Evolutionary conservation across 2,797 vertebrate species (phyloP), one percentile per base, ranked within the genome.

Genomic region (Philypnodon macrostomus): DNA sequence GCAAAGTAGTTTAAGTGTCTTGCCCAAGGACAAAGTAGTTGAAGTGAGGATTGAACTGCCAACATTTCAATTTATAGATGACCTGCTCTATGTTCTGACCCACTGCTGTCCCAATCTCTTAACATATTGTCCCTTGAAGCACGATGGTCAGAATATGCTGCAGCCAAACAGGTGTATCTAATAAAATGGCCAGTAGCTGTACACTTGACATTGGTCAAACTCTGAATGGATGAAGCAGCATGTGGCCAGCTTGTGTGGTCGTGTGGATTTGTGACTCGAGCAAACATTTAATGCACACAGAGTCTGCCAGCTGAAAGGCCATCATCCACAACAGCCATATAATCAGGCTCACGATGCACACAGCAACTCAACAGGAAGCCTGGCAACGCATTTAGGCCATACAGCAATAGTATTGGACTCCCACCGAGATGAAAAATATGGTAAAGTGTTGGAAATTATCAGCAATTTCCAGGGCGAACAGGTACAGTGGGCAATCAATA

Each of bases 261-360:
- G 26, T 48, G 58, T 29, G 32, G 41, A 67, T 77, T 75, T 73
- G 72, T 55, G 50, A 48, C 44, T 30, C 58, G 52, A 70, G 50
- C 53, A 73, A 61, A 75, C 70, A 73, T 58, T 69, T 62, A 76
- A 60, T 59, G 44, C 58, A 61, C 48, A 49, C 41, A 12, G 47
- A 3, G 64, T n/a, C 58, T 77, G 76, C 64, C 60, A 73, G 64
- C n/a, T 63, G 29, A 63, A 70, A 65, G 72, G 55, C 45, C 58
- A 83, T 77, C 77, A 70, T 63, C 73, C 65, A 47, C 77, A 71
- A 58, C 66, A 61, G 61, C 58, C 63, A 63, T 63, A 55, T 63
- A 58, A 75, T 77, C 70, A 63, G 60, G 32, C 46, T 14, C 55
- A 58, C 59, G 39, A 61, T 56, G 51, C 66, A 55, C 51, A 42